Conservation (phyloP, 2,888 invertebrate genomes). For the Amblyteles armatorius region DNA sequence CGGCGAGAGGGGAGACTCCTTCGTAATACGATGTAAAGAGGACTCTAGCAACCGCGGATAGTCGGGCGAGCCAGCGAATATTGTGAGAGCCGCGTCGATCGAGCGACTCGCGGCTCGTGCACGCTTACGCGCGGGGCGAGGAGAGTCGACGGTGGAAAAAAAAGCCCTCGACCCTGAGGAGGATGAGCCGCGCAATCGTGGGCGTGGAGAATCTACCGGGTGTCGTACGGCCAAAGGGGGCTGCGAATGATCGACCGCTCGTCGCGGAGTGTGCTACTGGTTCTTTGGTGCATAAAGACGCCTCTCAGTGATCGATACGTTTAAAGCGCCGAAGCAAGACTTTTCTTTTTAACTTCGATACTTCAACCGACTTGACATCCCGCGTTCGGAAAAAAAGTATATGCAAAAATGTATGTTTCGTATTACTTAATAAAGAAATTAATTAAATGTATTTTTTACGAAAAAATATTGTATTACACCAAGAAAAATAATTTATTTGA, state of each 20-base stretch:
- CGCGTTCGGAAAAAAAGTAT: not conserved
- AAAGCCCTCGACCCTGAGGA: conserved; percentile 64
- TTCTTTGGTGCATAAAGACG: not conserved
- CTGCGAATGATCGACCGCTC: conserved; percentile 19
- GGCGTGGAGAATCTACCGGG: conserved; percentile 65
- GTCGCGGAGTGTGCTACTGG: not conserved
- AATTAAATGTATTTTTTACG: too few relatives aligned
- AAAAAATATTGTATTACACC: too few relatives aligned
- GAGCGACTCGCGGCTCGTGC: conserved; percentile 33
- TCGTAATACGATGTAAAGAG: conserved; percentile 39
- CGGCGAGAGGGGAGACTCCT: conserved; percentile 18
- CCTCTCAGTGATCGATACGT: not conserved
- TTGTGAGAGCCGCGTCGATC: conserved; percentile 41
- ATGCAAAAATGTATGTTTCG: too few relatives aligned
- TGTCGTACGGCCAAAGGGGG: conserved; percentile 46
- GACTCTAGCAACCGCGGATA: not conserved
- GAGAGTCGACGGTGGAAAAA: conserved; percentile 48
- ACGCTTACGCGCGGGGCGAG: conserved; percentile 7
- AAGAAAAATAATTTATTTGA: too few relatives aligned
- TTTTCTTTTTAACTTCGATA: not conserved
- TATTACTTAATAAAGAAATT: too few relatives aligned
- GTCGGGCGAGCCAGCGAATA: conserved; percentile 1
- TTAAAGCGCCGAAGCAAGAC: not conserved
- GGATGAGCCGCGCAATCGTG: conserved; percentile 56
- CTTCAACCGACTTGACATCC: not conserved